These are phyloP conservation scores for Morphnarchus princeps DNA, from an alignment of 2,113 vertebrate species.

Conservation along the genomic window DNA sequence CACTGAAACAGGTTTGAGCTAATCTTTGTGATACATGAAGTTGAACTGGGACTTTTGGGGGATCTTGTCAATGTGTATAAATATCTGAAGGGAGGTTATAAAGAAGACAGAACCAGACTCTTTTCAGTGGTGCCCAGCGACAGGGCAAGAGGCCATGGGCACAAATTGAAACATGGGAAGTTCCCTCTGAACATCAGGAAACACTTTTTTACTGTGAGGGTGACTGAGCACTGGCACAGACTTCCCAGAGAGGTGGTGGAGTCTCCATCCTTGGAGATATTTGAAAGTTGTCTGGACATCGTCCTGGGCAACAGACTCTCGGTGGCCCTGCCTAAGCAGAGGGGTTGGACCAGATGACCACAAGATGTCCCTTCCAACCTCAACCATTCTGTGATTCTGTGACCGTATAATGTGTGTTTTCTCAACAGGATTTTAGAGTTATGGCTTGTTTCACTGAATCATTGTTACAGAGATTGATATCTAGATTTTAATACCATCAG, in stretches of 20 bases:
- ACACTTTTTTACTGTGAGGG: no score
- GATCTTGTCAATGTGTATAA: background rate
- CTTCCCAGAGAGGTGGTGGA: background rate
- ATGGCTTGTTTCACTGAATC: background rate
- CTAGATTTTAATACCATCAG: background rate
- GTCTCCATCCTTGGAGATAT: background rate
- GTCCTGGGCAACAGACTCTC: background rate
- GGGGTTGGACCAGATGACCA: background rate
- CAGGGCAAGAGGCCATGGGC: background rate
- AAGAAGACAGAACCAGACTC: background rate
- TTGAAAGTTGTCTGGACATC: background rate
- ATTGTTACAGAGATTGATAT: conserved; percentile 6
- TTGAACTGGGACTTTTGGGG: background rate
- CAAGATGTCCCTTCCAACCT: background rate
- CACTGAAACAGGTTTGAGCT: background rate
- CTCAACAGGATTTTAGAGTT: background rate
- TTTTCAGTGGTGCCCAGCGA: background rate
- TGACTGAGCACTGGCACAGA: background rate
- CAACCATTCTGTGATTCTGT: background rate
- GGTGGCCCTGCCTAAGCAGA: background rate
- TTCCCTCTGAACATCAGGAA: background rate
- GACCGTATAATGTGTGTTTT: background rate
- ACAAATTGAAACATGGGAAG: background rate
- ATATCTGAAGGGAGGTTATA: background rate
- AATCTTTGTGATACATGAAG: background rate